Evolutionary conservation across 2,888 invertebrate species (phyloP).

Genomic region (Macrophya annulata): DNA sequence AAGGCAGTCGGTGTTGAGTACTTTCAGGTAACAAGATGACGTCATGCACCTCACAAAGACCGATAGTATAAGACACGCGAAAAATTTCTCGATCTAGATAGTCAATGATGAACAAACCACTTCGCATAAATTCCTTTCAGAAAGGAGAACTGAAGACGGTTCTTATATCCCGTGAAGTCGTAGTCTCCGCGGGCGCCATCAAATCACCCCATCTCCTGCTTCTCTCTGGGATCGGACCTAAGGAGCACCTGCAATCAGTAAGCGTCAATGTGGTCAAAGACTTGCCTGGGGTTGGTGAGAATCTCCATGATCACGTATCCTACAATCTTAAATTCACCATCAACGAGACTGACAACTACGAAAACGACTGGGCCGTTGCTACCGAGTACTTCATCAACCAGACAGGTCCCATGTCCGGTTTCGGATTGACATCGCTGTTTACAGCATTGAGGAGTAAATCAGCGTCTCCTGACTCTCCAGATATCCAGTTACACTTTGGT

Average conservation of each 20-base stretch:
- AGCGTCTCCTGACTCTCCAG: constrained; percentile 84
- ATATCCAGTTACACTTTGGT: constrained; percentile 85
- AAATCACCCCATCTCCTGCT: constrained; percentile 88
- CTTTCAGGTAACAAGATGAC: constrained; percentile 72
- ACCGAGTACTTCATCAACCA: constrained; percentile 83
- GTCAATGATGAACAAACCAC: background rate
- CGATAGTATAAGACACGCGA: no score
- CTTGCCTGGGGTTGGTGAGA: constrained; percentile 86
- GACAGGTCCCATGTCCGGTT: constrained; percentile 84
- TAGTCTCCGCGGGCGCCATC: constrained; percentile 84
- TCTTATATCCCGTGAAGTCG: constrained; percentile 78
- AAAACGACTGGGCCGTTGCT: constrained; percentile 84
- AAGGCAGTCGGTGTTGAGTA: constrained; percentile 84
- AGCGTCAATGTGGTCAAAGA: constrained; percentile 83
- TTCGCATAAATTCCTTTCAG: constrained; percentile 58
- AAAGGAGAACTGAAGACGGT: constrained; percentile 61
- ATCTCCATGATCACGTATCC: constrained; percentile 86
- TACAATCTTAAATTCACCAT: constrained; percentile 80
- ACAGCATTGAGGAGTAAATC: constrained; percentile 83
- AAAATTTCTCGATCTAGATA: no score
- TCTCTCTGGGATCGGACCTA: constrained; percentile 87
- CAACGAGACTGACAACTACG: constrained; percentile 80
- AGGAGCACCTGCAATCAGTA: constrained; percentile 81
- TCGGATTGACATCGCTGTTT: constrained; percentile 79
- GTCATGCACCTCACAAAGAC: no score